A percentile compares a stretch with the other conserved stretches of the same genome.
Evolutionary conservation across 2,113 vertebrate species (phyloP).

Genomic region (Cyanistes caeruleus): DNA sequence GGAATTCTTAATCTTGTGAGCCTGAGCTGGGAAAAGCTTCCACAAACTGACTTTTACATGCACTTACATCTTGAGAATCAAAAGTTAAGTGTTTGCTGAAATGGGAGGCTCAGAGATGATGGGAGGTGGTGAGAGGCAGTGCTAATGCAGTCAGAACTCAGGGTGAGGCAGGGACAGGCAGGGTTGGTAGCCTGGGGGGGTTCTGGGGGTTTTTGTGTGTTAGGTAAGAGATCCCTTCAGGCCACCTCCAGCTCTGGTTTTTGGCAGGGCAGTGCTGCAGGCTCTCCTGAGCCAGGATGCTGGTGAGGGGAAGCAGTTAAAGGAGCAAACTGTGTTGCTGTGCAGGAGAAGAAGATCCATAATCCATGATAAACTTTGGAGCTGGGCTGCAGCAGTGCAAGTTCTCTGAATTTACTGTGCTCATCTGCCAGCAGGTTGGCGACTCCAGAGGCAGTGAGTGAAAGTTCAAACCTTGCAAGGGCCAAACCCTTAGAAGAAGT

Average conservation of each 20-base stretch:
- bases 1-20: background rate
- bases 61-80: background rate
- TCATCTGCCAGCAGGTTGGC: background rate
- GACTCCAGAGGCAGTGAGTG: background rate
- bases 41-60: background rate
- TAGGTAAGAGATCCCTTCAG: background rate
- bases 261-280: background rate
- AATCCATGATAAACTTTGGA: background rate
- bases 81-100: background rate
- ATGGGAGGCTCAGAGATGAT: background rate
- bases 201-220: background rate
- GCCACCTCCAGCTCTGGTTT: background rate
- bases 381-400: background rate
- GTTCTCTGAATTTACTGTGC: background rate
- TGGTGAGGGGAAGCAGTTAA: background rate
- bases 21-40: background rate
- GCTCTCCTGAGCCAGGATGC: background rate
- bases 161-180: background rate
- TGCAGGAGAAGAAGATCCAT: background rate
- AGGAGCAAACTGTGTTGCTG: background rate
- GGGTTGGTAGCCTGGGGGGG: background rate
- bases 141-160: background rate
- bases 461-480: background rate
- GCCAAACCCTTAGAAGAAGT: background rate
- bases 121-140: background rate